Base-by-base conservation (phyloP, 2,797 vertebrate genomes). In the Lepus townsendii region DNA sequence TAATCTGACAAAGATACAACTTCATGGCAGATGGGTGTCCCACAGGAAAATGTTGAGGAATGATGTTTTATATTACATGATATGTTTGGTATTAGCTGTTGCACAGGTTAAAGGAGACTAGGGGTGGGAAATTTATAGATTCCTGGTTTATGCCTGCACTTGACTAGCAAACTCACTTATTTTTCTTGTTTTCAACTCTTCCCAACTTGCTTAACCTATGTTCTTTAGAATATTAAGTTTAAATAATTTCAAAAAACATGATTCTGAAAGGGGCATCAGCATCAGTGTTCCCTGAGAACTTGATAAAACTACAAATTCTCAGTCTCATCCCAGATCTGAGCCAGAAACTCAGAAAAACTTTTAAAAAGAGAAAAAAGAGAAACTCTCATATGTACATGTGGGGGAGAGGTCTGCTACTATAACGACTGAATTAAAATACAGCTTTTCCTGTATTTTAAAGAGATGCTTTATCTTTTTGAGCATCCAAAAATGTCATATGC, bases 1-100 rank as follows among this genome's bases (percentile, higher is more conserved):
- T 88, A 57, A 88, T n/a, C 65, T 84, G 66, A 75, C 73, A 92
- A 88, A 87, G 50, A 87, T 2, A 73, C 7, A 82, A 65, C 5
- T 77, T 72, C 9, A 75, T 0, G 11, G 62, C 10, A 63, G 65
- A 63, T 0, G 47, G 20, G 38, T 4, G 19, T 60, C 20, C 77
- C 35, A 57, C 0, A 84, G 47, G 71, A 95, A 68, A 78, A 83
- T 57, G 14, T 3, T 27, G 17, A 87, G 13, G n/a, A 87, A 79
- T 38, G 27, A 62, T 27, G 7, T 90, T 87, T 75, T 65, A 5
- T 26, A 57, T 62, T 27, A 78, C 14, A 54, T 35, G 11, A 19
- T 50, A 62, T 14, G 73, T 14, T 42, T 17, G 24, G 22, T 27
- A 63, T 0, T 90, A 11, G 3, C 42, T 91, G 35, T 32, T 35